Conservation (phyloP, 2,888 invertebrate genomes). For the Polietes domitor region DNA sequence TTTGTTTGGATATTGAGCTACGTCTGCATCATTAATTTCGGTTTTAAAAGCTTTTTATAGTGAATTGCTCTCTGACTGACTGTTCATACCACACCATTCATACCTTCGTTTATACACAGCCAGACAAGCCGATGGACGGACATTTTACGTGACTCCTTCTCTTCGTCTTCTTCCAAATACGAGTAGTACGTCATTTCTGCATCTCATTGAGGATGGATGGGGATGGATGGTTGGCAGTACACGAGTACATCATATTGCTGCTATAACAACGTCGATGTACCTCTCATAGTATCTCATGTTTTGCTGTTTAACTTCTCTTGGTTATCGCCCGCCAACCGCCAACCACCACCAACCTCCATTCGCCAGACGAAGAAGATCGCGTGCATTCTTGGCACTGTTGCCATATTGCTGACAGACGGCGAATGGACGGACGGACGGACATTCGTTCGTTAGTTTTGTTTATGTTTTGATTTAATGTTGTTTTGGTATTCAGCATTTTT, state of each 20-base stretch:
- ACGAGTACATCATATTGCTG: too few relatives aligned
- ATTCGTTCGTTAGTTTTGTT: slow-evolving; percentile 33
- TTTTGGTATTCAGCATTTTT: slow-evolving; percentile 42
- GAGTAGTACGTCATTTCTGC: slow-evolving; percentile 17
- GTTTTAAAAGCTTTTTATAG: slow-evolving; percentile 1
- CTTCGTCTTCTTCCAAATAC: background rate
- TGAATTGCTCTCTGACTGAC: background rate
- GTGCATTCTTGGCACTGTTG: slow-evolving; percentile 42
- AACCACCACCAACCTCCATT: too few relatives aligned
- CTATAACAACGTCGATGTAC: background rate
- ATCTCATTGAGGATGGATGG: background rate
- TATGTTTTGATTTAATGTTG: slow-evolving; percentile 36
- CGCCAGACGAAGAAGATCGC: slow-evolving; percentile 33
- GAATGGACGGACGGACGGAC: background rate
- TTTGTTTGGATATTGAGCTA: background rate
- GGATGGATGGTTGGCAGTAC: background rate
- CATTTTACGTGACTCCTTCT: background rate
- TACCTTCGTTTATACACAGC: background rate
- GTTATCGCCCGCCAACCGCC: too few relatives aligned
- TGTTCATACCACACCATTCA: background rate
- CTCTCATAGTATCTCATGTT: background rate
- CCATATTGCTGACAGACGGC: background rate
- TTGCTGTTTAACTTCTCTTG: background rate
- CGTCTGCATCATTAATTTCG: background rate
- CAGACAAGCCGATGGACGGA: slow-evolving; percentile 6